phyloP scores from a whole-genome alignment of 2,888 invertebrate genomes.

The Conops quadrifasciatus region DNA sequence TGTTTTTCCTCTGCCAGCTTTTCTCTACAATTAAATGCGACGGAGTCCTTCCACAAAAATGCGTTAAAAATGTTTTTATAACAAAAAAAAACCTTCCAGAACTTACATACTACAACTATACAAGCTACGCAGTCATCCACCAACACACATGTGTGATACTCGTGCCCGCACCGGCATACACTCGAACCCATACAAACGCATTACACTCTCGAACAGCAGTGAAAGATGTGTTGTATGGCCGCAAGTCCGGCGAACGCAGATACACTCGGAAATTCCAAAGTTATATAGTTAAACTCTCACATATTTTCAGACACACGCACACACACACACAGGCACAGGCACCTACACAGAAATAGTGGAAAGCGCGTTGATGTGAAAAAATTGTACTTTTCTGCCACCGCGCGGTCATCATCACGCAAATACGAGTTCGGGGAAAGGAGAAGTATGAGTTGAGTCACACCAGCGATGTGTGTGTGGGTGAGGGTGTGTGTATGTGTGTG shows the following conservation, averaged over 20 bases:
- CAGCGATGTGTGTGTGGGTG: background rate
- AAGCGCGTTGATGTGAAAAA: conserved; percentile 25
- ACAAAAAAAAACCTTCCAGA: too few relatives aligned
- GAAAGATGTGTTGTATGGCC: too few relatives aligned
- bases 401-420: background rate
- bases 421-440: background rate
- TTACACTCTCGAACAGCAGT: background rate
- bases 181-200: background rate
- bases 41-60: too few relatives aligned
- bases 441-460: background rate
- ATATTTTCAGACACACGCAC: conserved; percentile 16
- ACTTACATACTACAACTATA: too few relatives aligned
- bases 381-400: conserved; percentile 2
- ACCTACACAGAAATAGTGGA: conserved; percentile 17
- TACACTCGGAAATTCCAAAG: too few relatives aligned
- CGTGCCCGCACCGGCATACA: too few relatives aligned
- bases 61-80: too few relatives aligned
- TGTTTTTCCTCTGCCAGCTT: too few relatives aligned
- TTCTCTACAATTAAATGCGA: too few relatives aligned
- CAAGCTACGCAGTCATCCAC: too few relatives aligned
- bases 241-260: too few relatives aligned
- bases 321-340: conserved; percentile 20
- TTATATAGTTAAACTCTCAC: background rate
- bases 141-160: too few relatives aligned
- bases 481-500: conserved; percentile 30